These are phyloP conservation scores for human DNA, from an alignment of 2,113 vertebrate genomes.

Conservation along the genomic window DNA sequence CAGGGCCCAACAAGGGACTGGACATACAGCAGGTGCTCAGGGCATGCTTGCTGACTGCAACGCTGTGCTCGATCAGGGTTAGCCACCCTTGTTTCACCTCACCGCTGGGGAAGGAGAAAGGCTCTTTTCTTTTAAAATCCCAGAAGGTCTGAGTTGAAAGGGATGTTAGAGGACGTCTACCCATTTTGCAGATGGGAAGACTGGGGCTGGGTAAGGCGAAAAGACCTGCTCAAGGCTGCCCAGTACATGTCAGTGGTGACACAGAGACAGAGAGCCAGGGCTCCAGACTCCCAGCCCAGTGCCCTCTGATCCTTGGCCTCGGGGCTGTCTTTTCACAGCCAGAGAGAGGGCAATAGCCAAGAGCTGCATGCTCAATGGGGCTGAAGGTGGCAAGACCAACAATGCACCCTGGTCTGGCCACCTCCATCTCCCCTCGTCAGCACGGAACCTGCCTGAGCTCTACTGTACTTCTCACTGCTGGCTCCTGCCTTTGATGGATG, in stretches of 20 bases:
- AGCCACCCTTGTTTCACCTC: not conserved
- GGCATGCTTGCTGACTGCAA: not conserved
- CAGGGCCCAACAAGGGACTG: not conserved
- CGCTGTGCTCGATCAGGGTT: not conserved
- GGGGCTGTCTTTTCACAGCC: not conserved
- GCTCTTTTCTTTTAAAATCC: not conserved
- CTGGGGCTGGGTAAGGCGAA: not conserved
- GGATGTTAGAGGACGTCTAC: not conserved
- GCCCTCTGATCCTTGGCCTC: not conserved
- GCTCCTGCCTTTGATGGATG: not conserved
- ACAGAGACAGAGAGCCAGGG: not conserved
- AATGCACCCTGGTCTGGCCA: too few species aligned
- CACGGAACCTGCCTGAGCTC: not conserved
- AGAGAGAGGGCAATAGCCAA: not conserved
- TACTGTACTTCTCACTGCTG: not conserved
- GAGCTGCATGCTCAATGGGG: not conserved
- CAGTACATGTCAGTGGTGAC: not conserved
- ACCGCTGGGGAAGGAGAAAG: not conserved
- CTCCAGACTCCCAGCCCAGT: not conserved
- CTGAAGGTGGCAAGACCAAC: not conserved
- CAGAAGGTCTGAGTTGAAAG: not conserved
- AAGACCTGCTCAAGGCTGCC: not conserved
- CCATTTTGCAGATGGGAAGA: not conserved
- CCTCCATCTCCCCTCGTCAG: not conserved
- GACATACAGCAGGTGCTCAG: not conserved